These are phyloP conservation scores for Diadophis punctatus DNA, from an alignment of 2,113 vertebrate species.

Conservation along the genomic window DNA sequence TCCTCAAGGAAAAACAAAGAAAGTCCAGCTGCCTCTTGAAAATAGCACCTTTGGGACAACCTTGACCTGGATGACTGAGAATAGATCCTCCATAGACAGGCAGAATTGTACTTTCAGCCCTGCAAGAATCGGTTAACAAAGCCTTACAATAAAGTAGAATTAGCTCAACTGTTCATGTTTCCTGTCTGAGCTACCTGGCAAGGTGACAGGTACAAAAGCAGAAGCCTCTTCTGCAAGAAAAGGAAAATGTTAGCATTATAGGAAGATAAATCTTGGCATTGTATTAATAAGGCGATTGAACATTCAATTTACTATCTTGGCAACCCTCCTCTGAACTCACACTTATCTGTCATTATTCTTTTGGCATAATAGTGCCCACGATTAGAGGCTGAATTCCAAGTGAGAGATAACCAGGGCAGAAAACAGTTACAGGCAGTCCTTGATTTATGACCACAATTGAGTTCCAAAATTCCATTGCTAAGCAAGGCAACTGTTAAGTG, in stretches of 20 bases:
- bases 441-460: not conserved
- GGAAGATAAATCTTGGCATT: not conserved
- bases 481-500: not conserved
- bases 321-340: not conserved
- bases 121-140: not conserved
- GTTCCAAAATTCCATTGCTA: not conserved
- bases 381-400: not conserved
- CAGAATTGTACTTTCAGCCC: not conserved
- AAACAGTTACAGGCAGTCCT: not conserved
- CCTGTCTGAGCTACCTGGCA: not conserved
- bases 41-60: not conserved
- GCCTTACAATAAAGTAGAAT: not conserved
- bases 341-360: not conserved
- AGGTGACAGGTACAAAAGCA: not conserved
- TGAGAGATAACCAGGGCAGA: not conserved
- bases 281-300: not conserved
- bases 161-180: not conserved
- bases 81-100: not conserved
- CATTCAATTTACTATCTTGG: not conserved
- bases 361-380: not conserved
- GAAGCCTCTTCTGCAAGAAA: not conserved
- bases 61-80: not conserved
- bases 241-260: not conserved
- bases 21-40: not conserved
- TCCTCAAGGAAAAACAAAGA: not conserved